Conservation (phyloP, 2,888 invertebrate genomes). For the Ormyrus thymus region DNA sequence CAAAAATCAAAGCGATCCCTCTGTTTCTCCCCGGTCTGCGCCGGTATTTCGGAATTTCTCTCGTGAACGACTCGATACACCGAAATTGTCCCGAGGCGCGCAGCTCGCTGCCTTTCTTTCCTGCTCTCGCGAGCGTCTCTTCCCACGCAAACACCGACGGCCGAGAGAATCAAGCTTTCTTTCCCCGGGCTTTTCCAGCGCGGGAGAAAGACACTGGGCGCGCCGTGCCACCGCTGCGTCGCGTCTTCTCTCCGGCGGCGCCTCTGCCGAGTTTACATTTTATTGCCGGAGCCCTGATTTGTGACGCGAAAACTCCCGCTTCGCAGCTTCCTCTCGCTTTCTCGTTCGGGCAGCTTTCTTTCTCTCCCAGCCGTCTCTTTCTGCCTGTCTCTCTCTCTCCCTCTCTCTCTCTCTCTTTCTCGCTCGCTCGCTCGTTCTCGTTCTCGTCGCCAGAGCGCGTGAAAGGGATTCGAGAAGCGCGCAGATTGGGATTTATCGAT, state of each 20-base stretch:
- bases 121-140: background rate
- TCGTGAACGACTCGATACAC: constrained; percentile 34
- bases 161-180: too few species aligned
- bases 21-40: background rate
- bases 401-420: background rate
- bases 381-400: constrained; percentile 4
- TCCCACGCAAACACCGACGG: background rate
- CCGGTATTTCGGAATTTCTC: constrained; percentile 50
- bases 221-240: background rate
- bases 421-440: background rate
- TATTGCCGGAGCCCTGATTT: constrained; percentile 55
- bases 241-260: constrained; percentile 16
- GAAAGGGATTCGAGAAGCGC: constrained; percentile 38
- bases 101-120: background rate
- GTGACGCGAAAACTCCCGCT: constrained; percentile 52
- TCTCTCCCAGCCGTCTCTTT: background rate
- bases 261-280: constrained; percentile 53
- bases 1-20: constrained; percentile 34
- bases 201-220: background rate
- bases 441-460: background rate
- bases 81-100: constrained; percentile 24
- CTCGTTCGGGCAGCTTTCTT: too few species aligned
- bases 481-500: constrained; percentile 56
- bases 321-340: background rate
- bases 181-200: too few species aligned